A percentile compares a stretch with the other conserved stretches of the same genome.
These are phyloP conservation scores for Leptinotarsa defecta DNA, from an alignment of 1,140 invertebrate genomes.

Conservation along the genomic window DNA sequence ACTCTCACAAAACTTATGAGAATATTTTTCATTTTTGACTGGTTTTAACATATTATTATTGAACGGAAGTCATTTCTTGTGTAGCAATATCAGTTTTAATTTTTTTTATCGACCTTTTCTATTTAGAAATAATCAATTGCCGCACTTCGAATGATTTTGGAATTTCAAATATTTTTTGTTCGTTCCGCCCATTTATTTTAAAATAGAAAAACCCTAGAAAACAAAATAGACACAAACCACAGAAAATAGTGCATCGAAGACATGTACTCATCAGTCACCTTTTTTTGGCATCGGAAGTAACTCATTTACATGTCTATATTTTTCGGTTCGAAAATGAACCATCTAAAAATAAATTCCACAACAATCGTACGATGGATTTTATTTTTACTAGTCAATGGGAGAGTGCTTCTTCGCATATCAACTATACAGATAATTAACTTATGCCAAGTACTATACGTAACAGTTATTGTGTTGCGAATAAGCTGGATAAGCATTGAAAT, in stretches of 20 bases:
- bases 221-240: not conserved
- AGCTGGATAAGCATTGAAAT: too few relatives aligned
- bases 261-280: not conserved
- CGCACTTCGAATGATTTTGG: not conserved
- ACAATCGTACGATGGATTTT: not conserved
- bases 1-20: too few relatives aligned
- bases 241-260: not conserved
- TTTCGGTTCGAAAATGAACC: not conserved
- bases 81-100: not conserved
- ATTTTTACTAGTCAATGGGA: slow-evolving; percentile 2
- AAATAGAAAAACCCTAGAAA: not conserved
- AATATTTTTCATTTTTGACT: too few relatives aligned
- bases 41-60: too few relatives aligned
- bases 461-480: not conserved
- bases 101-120: not conserved
- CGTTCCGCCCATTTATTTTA: too few relatives aligned
- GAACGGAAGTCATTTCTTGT: too few relatives aligned
- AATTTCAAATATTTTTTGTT: too few relatives aligned
- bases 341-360: slow-evolving; percentile 1
- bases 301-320: not conserved
- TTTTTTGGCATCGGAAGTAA: slow-evolving; percentile 4
- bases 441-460: not conserved
- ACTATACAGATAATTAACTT: not conserved
- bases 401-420: not conserved
- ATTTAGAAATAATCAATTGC: not conserved